A percentile compares a stretch with the other conserved stretches of the same genome.
phyloP scores from a whole-genome alignment of 2,113 vertebrate species.

The Eulemur rufifrons region DNA sequence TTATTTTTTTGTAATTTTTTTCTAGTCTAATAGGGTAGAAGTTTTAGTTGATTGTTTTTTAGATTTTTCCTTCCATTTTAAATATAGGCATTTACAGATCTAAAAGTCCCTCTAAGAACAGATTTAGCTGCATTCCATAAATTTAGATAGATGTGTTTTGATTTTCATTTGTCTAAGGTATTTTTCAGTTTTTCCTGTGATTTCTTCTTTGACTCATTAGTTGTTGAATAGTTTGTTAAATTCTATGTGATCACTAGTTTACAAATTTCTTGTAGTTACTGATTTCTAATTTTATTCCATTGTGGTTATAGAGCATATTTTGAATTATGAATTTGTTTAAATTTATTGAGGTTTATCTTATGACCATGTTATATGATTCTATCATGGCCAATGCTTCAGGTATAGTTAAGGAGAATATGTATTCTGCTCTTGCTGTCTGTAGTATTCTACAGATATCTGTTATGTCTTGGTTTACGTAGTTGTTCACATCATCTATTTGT shows the following conservation, averaged over 20 bases:
- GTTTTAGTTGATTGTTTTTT: not conserved
- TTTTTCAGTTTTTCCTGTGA: not conserved
- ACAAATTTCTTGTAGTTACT: not conserved
- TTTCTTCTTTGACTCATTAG: not conserved
- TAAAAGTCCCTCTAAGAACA: not conserved
- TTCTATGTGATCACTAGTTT: not conserved
- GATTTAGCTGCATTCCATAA: not conserved
- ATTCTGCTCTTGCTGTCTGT: no score
- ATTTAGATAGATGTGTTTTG: not conserved
- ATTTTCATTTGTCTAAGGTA: not conserved
- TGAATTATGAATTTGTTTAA: not conserved
- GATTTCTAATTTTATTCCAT: not conserved
- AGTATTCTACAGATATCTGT: no score
- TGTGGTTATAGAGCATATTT: not conserved
- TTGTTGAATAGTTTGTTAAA: not conserved
- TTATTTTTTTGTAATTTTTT: not conserved
- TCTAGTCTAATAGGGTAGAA: not conserved
- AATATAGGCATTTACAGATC: not conserved
- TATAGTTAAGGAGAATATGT: no score
- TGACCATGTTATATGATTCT: not conserved
- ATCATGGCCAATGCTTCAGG: not conserved
- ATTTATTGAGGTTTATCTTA: not conserved
- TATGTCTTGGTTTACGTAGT: no score
- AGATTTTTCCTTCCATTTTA: not conserved
- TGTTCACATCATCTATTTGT: no score